Evolutionary conservation across 2,797 vertebrate species (phyloP).

Genomic region (Poecilia wingei): DNA sequence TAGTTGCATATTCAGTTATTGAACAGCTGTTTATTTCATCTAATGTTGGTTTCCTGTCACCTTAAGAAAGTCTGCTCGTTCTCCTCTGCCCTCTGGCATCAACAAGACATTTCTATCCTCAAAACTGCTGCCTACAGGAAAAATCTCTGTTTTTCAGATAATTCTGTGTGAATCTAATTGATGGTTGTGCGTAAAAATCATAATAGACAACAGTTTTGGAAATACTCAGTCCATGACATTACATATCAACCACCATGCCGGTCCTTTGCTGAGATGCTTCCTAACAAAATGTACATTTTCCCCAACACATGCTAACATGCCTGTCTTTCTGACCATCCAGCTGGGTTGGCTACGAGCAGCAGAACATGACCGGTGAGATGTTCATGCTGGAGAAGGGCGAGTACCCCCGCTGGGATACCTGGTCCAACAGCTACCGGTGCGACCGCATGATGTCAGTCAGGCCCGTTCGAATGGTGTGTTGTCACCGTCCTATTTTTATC

Average conservation of each 20-base stretch:
- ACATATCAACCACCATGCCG: neutral
- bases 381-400: slow-evolving; percentile 88
- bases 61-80: neutral
- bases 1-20: neutral
- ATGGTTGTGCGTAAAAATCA: neutral
- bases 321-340: slow-evolving; percentile 50
- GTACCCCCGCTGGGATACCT: slow-evolving; percentile 88
- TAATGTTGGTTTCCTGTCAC: neutral
- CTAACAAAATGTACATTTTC: neutral
- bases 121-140: neutral
- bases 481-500: neutral
- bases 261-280: no score
- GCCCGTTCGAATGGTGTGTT: slow-evolving; percentile 83
- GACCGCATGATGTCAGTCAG: slow-evolving; percentile 86
- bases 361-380: slow-evolving; percentile 86
- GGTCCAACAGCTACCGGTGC: slow-evolving; percentile 87
- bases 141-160: neutral
- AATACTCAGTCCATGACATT: neutral
- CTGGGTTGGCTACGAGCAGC: slow-evolving; percentile 87
- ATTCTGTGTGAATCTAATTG: neutral
- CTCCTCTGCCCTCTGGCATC: neutral
- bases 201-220: neutral
- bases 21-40: neutral
- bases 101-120: neutral
- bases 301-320: neutral